Percentiles rank a stretch among this genome's conserved stretches.
These are phyloP conservation scores for Oncopodura yosiiana DNA, from an alignment of 1,140 invertebrate genomes.

Conservation along the genomic window DNA sequence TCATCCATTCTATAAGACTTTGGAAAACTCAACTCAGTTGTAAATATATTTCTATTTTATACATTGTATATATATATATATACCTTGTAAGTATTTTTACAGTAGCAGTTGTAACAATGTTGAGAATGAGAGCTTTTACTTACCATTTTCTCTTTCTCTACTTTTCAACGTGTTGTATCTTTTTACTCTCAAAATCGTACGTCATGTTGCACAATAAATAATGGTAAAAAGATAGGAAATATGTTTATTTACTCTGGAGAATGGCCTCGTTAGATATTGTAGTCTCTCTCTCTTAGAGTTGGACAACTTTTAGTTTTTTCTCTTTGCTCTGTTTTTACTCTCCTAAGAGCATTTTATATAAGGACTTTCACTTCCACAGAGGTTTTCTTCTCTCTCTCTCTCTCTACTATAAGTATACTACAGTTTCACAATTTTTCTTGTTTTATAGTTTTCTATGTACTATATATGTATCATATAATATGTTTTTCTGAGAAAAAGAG, in stretches of 20 bases:
- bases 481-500: too few relatives aligned
- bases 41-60: too few relatives aligned
- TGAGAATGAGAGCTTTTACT: background rate
- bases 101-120: conserved; percentile 1
- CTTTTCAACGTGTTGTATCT: background rate
- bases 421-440: too few relatives aligned
- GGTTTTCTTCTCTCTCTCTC: too few relatives aligned
- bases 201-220: conserved; percentile 16
- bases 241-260: conserved; percentile 5
- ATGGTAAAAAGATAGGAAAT: conserved; percentile 11
- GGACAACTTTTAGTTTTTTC: background rate
- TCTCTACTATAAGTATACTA: too few relatives aligned
- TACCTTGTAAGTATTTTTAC: background rate
- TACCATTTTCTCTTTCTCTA: background rate
- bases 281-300: background rate
- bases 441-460: too few relatives aligned
- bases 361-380: too few relatives aligned
- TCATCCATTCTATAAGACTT: too few relatives aligned
- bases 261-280: background rate
- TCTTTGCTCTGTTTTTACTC: background rate
- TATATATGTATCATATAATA: too few relatives aligned
- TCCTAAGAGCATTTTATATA: too few relatives aligned
- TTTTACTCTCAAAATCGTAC: conserved; percentile 6
- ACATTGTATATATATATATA: background rate
- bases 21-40: too few relatives aligned